Conservation (phyloP, 2,113 vertebrate species). For the Leucosticte australis region DNA sequence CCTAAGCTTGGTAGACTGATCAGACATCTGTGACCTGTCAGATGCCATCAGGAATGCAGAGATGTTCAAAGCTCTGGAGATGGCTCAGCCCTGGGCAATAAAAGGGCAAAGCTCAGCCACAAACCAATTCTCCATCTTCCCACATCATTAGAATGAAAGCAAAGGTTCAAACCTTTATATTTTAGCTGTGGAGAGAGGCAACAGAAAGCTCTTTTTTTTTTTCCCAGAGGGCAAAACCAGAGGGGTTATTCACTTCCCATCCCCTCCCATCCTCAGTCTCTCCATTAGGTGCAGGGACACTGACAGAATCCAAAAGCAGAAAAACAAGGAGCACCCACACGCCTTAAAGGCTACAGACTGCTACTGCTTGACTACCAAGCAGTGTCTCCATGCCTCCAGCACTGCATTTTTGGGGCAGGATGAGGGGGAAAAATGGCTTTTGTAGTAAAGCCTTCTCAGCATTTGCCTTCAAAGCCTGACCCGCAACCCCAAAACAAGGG, state of each 20-base stretch:
- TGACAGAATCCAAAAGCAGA: not conserved
- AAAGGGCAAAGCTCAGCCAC: not conserved
- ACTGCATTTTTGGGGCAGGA: not conserved
- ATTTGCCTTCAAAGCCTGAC: not conserved
- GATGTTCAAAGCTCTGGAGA: not conserved
- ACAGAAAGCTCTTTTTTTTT: not conserved
- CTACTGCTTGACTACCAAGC: not conserved
- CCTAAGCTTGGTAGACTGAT: not conserved
- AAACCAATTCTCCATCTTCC: not conserved
- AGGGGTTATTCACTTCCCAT: not conserved
- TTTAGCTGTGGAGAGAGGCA: not conserved
- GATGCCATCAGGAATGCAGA: not conserved
- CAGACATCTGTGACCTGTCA: not conserved
- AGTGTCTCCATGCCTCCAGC: rapidly evolving
- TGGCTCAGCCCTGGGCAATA: not conserved
- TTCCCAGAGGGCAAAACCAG: not conserved
- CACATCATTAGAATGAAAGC: not conserved
- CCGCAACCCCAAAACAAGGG: not conserved
- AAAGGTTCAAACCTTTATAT: not conserved
- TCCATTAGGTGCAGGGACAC: not conserved
- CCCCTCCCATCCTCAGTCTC: not conserved
- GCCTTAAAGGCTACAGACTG: not conserved
- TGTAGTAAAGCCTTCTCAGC: not conserved
- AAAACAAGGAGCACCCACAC: not conserved
- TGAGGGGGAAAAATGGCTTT: rapidly evolving